A percentile compares a stretch with the other conserved stretches of the same genome.
These are phyloP conservation scores for Corythaeola cristata DNA, from an alignment of 2,113 vertebrate genomes.

Conservation along the genomic window DNA sequence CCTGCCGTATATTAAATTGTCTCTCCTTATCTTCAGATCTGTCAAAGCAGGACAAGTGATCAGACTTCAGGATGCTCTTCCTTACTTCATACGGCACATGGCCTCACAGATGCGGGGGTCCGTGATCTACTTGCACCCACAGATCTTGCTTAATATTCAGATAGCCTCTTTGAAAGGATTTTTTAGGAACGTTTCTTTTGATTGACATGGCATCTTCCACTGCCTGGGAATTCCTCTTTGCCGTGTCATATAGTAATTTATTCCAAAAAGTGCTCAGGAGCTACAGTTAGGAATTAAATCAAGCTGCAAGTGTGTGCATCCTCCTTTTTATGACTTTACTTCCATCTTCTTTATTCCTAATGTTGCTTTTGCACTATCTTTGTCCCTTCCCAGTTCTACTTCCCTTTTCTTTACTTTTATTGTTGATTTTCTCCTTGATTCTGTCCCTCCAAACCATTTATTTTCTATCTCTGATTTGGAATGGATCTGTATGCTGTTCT, in stretches of 20 bases:
- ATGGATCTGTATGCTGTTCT: neutral
- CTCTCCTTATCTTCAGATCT: slow-evolving; percentile 10
- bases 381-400: neutral
- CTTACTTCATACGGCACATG: neutral
- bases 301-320: neutral
- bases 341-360: neutral
- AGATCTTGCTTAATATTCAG: neutral
- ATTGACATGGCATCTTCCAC: neutral
- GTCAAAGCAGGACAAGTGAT: neutral
- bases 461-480: neutral
- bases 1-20: neutral
- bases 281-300: neutral
- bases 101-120: neutral
- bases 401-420: neutral
- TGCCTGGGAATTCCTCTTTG: neutral
- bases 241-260: neutral
- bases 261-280: neutral
- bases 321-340: neutral
- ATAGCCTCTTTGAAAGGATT: neutral
- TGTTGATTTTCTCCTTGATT: neutral
- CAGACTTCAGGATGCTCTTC: neutral
- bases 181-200: neutral
- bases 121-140: neutral
- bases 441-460: neutral
- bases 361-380: neutral